These are phyloP conservation scores for Rhabdomys dilectus DNA, from an alignment of 2,113 vertebrate genomes.

Conservation along the genomic window DNA sequence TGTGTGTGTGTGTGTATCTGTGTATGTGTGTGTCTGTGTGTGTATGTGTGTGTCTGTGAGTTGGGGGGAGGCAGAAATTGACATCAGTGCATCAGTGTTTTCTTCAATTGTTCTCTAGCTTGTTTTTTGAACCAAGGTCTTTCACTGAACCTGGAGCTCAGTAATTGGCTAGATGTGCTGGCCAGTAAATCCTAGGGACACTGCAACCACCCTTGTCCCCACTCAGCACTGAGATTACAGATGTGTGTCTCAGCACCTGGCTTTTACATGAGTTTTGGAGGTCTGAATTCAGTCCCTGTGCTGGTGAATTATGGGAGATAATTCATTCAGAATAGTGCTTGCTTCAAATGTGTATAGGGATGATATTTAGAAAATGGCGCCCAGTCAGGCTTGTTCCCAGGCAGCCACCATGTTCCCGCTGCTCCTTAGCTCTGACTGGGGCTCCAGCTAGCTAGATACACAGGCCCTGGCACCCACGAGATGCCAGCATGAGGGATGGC, in stretches of 20 bases:
- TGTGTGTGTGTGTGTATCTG: too few species aligned
- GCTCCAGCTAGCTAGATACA: too few species aligned
- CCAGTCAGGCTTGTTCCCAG: too few species aligned
- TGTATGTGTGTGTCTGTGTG: too few species aligned
- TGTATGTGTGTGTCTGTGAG: too few species aligned
- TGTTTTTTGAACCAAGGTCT: not conserved
- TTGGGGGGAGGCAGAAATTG: not conserved
- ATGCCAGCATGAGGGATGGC: too few species aligned
- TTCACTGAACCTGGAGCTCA: too few species aligned
- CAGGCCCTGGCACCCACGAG: too few species aligned
- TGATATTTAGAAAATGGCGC: too few species aligned
- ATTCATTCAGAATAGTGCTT: not conserved
- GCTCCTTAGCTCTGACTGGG: too few species aligned
- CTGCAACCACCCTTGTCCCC: not conserved
- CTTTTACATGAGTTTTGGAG: not conserved
- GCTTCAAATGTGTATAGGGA: not conserved
- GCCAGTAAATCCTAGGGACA: not conserved
- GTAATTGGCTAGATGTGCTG: not conserved
- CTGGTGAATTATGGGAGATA: not conserved
- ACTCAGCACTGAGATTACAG: not conserved
- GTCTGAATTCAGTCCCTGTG: not conserved
- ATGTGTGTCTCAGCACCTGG: not conserved
- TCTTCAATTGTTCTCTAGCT: not conserved
- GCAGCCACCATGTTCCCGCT: too few species aligned
- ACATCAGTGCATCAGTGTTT: not conserved